Percentiles rank a stretch among this genome's conserved stretches.
These are phyloP conservation scores for Solea solea DNA, from an alignment of 2,113 vertebrate species.

Conservation along the genomic window DNA sequence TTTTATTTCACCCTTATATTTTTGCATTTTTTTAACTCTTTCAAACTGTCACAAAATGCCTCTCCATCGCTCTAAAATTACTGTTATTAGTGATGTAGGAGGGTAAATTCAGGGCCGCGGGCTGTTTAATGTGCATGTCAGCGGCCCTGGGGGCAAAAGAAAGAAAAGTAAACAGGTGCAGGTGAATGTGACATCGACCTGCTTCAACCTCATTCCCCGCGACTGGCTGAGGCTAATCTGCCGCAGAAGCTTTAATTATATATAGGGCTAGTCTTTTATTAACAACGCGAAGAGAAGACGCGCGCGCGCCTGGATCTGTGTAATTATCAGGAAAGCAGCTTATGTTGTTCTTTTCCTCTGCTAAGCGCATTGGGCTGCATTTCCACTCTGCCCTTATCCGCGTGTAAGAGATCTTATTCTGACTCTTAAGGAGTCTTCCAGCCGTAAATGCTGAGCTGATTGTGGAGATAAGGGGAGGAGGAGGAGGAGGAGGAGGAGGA, in stretches of 20 bases:
- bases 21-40: background rate
- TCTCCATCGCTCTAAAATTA: background rate
- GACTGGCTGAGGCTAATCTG: slow-evolving; percentile 54
- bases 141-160: slow-evolving; percentile 23
- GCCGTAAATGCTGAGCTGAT: slow-evolving; percentile 74
- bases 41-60: background rate
- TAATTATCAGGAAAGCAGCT: slow-evolving; percentile 84
- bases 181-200: slow-evolving; percentile 59
- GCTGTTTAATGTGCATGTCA: background rate
- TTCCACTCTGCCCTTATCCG: slow-evolving; percentile 79
- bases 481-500: slow-evolving; percentile 41
- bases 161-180: slow-evolving; percentile 28
- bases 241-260: slow-evolving; percentile 77
- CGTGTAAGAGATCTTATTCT: slow-evolving; percentile 69
- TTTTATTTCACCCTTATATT: background rate
- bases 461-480: slow-evolving; percentile 65
- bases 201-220: slow-evolving; percentile 40
- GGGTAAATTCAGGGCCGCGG: background rate
- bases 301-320: slow-evolving; percentile 72
- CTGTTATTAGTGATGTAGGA: background rate
- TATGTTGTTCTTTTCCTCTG: slow-evolving; percentile 72
- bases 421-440: slow-evolving; percentile 78
- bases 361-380: slow-evolving; percentile 80
- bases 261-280: slow-evolving; percentile 77
- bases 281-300: slow-evolving; percentile 67